Evolutionary conservation across 2,888 invertebrate genomes (phyloP).

Genomic region (Athalia rosae): DNA sequence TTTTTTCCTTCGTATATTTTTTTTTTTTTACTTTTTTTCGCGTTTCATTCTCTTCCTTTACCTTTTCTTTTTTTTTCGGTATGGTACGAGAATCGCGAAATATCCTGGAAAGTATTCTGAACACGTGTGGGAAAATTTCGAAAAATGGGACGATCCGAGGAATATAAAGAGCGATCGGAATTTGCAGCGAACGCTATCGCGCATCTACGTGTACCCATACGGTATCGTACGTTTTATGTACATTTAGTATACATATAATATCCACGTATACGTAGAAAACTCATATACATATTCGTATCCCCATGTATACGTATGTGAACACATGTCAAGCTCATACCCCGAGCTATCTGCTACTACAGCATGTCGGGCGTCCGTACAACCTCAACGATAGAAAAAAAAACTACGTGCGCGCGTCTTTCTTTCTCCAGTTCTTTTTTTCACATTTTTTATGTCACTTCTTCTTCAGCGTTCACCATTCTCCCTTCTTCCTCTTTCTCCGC

Average conservation of each 20-base stretch:
- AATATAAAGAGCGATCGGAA: conserved; percentile 44
- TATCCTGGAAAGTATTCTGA: conserved; percentile 49
- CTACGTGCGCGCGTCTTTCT: too few relatives aligned
- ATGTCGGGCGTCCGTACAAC: too few relatives aligned
- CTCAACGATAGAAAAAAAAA: too few relatives aligned
- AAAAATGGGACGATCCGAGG: conserved; percentile 50
- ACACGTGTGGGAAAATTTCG: conserved; percentile 58
- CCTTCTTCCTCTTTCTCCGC: too few relatives aligned
- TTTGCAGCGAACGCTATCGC: conserved; percentile 10
- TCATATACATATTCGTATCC: neutral
- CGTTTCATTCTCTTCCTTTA: too few relatives aligned
- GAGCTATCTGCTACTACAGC: too few relatives aligned
- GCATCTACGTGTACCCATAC: neutral
- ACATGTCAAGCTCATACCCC: too few relatives aligned
- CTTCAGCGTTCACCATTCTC: too few relatives aligned
- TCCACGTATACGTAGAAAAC: neutral
- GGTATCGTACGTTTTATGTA: neutral
- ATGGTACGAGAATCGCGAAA: conserved; percentile 28
- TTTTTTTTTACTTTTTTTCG: neutral
- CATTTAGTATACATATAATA: neutral
- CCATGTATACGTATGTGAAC: too few relatives aligned
- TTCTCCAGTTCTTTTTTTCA: too few relatives aligned
- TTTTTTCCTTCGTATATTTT: neutral
- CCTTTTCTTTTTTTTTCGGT: neutral
- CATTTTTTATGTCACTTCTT: too few relatives aligned